These are phyloP conservation scores for Poecilia velifera DNA, from an alignment of 2,797 vertebrate genomes.

Conservation along the genomic window DNA sequence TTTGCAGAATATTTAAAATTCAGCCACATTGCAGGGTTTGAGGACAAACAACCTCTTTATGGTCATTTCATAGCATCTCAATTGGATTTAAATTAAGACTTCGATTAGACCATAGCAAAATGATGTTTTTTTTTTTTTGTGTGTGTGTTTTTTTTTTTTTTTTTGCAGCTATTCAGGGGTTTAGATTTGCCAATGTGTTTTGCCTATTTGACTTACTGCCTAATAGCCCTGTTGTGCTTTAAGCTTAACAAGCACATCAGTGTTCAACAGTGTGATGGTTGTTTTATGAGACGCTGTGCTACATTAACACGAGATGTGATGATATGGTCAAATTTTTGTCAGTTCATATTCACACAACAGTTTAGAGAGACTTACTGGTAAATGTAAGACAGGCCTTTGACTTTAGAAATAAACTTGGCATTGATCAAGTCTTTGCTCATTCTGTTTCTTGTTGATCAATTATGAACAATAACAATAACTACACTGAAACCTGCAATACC, in stretches of 20 bases:
- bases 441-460: not conserved
- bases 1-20: not conserved
- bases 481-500: not conserved
- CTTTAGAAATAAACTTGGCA: not conserved
- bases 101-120: not conserved
- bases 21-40: not conserved
- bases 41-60: not conserved
- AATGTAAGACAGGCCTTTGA: not conserved
- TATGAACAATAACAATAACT: not conserved
- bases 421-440: not conserved
- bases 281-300: not conserved
- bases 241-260: not conserved
- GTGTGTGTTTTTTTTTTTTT: not conserved
- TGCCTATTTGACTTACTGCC: not conserved
- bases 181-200: not conserved
- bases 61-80: not conserved
- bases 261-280: not conserved
- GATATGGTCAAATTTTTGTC: not conserved
- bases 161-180: not conserved
- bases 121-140: not conserved
- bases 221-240: not conserved
- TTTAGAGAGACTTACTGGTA: not conserved
- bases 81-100: not conserved
- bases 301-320: not conserved
- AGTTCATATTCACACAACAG: not conserved